phyloP scores from a whole-genome alignment of 2,888 invertebrate genomes.

The Cosmia trapezina region DNA sequence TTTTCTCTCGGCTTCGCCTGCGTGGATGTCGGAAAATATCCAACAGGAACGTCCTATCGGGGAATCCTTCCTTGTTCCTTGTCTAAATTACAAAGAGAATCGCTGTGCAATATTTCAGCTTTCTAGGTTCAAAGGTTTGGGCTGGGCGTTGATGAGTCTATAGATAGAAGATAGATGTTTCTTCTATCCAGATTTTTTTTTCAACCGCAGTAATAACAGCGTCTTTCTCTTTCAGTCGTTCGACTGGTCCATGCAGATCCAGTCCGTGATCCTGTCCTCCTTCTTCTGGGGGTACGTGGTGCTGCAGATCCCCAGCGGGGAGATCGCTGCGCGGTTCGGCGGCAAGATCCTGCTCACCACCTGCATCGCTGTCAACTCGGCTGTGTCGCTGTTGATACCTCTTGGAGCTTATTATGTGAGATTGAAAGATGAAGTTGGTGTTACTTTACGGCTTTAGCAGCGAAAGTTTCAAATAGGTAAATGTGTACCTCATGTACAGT shows the following conservation, averaged over 20 bases:
- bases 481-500: background rate
- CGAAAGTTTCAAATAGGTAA: background rate
- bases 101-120: too few relatives aligned
- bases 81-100: too few relatives aligned
- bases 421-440: constrained; percentile 17
- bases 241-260: constrained; percentile 89
- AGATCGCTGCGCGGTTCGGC: constrained; percentile 93
- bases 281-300: constrained; percentile 92
- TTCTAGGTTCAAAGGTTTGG: too few relatives aligned
- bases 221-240: constrained; percentile 72
- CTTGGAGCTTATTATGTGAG: constrained; percentile 78
- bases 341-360: constrained; percentile 91
- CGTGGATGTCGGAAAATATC: too few relatives aligned
- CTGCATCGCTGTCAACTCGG: constrained; percentile 79
- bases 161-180: too few relatives aligned
- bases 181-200: background rate
- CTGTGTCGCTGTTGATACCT: constrained; percentile 80
- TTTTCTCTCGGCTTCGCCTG: too few relatives aligned
- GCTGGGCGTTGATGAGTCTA: too few relatives aligned
- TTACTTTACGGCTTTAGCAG: background rate
- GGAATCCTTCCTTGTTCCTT: too few relatives aligned
- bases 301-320: constrained; percentile 93
- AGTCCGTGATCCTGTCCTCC: constrained; percentile 88
- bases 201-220: background rate
- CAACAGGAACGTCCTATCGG: too few relatives aligned